These are phyloP conservation scores for Poeciliopsis turneri DNA, from an alignment of 2,797 vertebrate genomes.

Conservation along the genomic window DNA sequence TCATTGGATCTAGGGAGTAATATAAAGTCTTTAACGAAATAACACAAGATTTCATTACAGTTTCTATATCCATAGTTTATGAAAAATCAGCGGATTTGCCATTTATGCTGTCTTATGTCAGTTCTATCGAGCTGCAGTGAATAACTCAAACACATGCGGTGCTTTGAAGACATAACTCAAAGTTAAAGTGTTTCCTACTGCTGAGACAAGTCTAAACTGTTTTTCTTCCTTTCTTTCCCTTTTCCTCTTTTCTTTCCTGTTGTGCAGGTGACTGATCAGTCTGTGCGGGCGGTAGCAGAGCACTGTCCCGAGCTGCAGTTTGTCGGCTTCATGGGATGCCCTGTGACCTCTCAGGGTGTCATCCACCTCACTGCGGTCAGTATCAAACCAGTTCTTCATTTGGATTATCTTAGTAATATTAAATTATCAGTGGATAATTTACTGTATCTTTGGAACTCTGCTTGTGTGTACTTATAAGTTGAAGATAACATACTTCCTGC, in stretches of 20 bases:
- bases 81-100: not conserved
- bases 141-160: not conserved
- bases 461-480: not conserved
- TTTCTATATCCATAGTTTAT: not conserved
- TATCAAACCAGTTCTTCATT: conserved; percentile 13
- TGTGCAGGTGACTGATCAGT: conserved; percentile 91
- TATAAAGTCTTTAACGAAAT: not conserved
- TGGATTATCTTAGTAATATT: not conserved
- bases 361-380: conserved; percentile 95
- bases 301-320: conserved; percentile 95
- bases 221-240: not conserved
- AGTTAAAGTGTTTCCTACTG: not conserved
- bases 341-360: conserved; percentile 96
- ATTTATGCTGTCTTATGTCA: not conserved
- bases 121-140: not conserved
- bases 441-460: not conserved
- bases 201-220: not conserved
- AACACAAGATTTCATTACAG: not conserved
- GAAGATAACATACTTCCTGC: conserved; percentile 6
- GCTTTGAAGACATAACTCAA: not conserved
- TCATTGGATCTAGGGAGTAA: not conserved
- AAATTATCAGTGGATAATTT: not conserved
- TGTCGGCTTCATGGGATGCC: conserved; percentile 99
- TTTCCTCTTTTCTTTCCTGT: not conserved
- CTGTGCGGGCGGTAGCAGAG: conserved; percentile 93